Percentiles rank a stretch among this genome's conserved stretches.
These are phyloP conservation scores for Yponomeuta sedellus DNA, from an alignment of 2,888 invertebrate species.

Conservation along the genomic window DNA sequence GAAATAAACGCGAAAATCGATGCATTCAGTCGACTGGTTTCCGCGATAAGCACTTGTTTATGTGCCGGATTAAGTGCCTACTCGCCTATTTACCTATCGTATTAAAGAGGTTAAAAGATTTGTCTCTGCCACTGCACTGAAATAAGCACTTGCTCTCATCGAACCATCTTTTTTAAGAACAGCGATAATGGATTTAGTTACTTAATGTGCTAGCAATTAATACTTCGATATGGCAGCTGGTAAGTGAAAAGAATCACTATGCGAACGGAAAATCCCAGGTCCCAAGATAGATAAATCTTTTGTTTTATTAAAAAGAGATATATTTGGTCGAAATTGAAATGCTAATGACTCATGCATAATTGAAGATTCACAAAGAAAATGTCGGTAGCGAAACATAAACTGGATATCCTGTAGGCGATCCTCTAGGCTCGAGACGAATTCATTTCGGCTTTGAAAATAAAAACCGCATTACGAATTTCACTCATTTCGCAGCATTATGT, in stretches of 20 bases:
- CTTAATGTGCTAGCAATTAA: too few relatives aligned
- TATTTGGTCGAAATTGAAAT: constrained; percentile 35
- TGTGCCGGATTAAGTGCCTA: constrained; percentile 42
- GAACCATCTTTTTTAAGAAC: neutral
- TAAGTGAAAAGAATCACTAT: too few relatives aligned
- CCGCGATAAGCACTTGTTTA: constrained; percentile 41
- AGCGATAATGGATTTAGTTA: too few relatives aligned
- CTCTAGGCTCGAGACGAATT: neutral
- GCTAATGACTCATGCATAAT: constrained; percentile 46
- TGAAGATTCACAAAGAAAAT: constrained; percentile 34
- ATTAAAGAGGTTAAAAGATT: constrained; percentile 29
- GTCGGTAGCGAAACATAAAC: constrained; percentile 4
- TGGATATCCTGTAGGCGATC: neutral
- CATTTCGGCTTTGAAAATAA: neutral
- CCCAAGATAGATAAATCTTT: too few relatives aligned
- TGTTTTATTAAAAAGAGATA: neutral
- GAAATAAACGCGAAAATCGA: constrained; percentile 23
- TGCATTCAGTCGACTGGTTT: constrained; percentile 35
- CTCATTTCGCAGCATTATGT: neutral
- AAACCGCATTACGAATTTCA: too few relatives aligned
- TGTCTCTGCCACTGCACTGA: constrained; percentile 14
- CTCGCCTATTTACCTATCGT: constrained; percentile 45
- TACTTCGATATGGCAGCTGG: too few relatives aligned
- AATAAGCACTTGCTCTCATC: constrained; percentile 11
- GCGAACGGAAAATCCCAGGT: too few relatives aligned